Evolutionary conservation across 2,888 invertebrate species (phyloP), one percentile per base, ranked within the genome.

Genomic region (Atherix ibis): DNA sequence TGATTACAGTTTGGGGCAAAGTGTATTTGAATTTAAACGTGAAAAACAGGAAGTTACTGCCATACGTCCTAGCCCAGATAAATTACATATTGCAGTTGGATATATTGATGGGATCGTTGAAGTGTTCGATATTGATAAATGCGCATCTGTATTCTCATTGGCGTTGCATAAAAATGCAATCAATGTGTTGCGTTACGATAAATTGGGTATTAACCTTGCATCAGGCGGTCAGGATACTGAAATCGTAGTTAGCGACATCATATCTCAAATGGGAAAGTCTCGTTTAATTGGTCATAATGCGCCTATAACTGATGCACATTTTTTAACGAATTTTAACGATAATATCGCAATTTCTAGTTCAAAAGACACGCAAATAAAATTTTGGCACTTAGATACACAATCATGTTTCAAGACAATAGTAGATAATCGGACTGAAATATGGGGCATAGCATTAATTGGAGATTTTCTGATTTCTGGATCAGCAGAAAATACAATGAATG

Each of bases 381-480:
- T 98, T 56, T 98, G 97, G 97, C 89, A 97, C 58, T 66, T 97
- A 43, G 81, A 85, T 44, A 89, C 89, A 5, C 84, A 91, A 48
- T 84, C 89, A 51, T 97, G 95, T 57, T 97, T 97, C 51, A 87
- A 85, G 58, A 97, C 97, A 3, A 65, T 98, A 32, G 77, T 87
- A 26, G 92, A 88, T 37, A 83, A 87, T 61, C 72, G 76, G 49
- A 75, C 78, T 43, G 92, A 92, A 67, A 76, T 95, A 15, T 92
- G 92, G 84, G 76, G 80, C 27, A 71, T 94, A 50, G 69, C 73
- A 19, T 61, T 94, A 29, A 56, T 84, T 18, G 78, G 79, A 50
- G 70, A 85, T 48, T 77, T 84, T 48, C 63, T 97, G 47, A 72
- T 95, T n/a, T 83, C 88, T 6, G 95, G 92, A 13, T 79, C 80